Conservation (phyloP, 2,113 vertebrate genomes). For the Xiphophorus maculatus region DNA sequence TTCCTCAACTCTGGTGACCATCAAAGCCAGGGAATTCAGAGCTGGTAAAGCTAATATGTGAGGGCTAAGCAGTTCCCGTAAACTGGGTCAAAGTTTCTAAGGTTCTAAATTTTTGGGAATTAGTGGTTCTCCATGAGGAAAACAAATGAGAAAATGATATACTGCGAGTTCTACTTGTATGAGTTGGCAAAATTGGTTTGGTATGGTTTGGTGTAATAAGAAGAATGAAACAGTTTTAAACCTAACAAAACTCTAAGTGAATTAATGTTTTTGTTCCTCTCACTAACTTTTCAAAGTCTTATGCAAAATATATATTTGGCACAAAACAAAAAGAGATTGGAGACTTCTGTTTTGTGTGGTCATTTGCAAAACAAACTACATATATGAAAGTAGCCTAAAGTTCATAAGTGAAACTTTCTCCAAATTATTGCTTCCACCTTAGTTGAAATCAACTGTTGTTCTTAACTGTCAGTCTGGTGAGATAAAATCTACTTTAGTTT, state of each 20-base stretch:
- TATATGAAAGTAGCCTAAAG: no score
- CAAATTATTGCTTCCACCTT: background rate
- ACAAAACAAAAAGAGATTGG: no score
- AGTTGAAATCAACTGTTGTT: background rate
- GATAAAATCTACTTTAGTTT: background rate
- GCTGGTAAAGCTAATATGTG: conserved; percentile 60
- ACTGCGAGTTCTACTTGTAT: background rate
- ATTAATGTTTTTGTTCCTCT: background rate
- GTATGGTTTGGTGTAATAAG: background rate
- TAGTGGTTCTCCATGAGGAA: conserved; percentile 4
- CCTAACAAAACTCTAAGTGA: conserved; percentile 49
- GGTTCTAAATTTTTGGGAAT: conserved; percentile 37
- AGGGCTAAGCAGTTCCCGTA: conserved; percentile 65
- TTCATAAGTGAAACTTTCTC: background rate
- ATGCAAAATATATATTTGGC: no score
- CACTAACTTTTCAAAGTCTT: no score
- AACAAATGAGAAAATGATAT: background rate
- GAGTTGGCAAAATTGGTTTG: background rate
- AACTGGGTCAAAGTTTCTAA: conserved; percentile 73
- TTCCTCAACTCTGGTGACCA: conserved; percentile 73
- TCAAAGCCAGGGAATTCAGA: conserved; percentile 72
- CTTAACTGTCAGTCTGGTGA: background rate
- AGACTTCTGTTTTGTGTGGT: no score
- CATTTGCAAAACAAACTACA: no score
- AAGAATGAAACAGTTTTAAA: conserved; percentile 65